Base-by-base conservation (phyloP, 2,797 vertebrate genomes). In the Tenualosa thibaudeaui region DNA sequence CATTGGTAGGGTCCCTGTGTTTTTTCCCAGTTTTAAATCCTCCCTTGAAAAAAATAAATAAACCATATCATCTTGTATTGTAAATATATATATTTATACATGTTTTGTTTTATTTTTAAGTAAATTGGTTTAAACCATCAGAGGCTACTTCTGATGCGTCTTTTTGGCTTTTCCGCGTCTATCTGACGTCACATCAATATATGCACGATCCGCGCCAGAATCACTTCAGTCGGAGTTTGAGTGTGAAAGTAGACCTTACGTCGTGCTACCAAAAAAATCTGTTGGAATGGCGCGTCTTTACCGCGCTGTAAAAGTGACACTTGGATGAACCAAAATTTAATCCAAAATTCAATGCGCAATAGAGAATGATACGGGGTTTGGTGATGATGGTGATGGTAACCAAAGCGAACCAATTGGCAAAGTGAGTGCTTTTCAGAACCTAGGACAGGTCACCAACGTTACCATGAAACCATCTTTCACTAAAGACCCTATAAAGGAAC, bases 381-480 rank as follows among this genome's bases (percentile, higher is more conserved):
- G 13, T 1, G 26, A 71, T 71, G 46, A 49, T 49, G 46, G 46
- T 49, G 46, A 37, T 40, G 68, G 40, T 12, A 31, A 43, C 31
- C 15, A 40, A 6, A 12, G 13, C 17, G 4, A 40, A 49, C 26
- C 68, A 40, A 4, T 75, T 75, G 68, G 53, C 13, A 54, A 54
- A 54, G 53, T 54, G 37, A 43, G 56, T 58, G 56, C 17, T 58
- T 75, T 87, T 84, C 84, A 85, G 86, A 31, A 86, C 86, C 86
- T 82, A 37, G 83, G 86, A 85, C 81, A 87, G 85, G 31, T 62
- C 58, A 12, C 60, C 49, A 37, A 37, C 81, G 26, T 56, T 54
- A 85, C 26, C 5, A 88, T 88, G 86, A 87, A 84, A 50, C 81
- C 84, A 3, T 62, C 75, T n/a, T 62, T 82, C 56, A 84, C 19